These are phyloP conservation scores for Dysidea cf. avara DNA, from an alignment of 37 sponge, comb jelly and placozoan species.

Conservation along the genomic window DNA sequence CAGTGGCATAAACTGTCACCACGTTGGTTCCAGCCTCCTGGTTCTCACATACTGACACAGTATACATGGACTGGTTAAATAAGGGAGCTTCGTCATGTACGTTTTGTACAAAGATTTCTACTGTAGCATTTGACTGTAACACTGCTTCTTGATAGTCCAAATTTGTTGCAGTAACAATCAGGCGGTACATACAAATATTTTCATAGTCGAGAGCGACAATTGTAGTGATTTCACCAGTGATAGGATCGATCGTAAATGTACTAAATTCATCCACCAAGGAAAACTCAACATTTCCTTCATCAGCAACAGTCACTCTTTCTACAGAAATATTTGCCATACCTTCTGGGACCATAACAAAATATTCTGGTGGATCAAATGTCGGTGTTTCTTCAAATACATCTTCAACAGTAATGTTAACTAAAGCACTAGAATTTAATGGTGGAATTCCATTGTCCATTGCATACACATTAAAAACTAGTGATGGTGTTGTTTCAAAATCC, in stretches of 20 bases:
- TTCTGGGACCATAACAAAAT: slow-evolving; percentile 22
- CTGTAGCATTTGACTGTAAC: not conserved
- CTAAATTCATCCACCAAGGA: too few species aligned
- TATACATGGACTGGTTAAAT: slow-evolving; percentile 34
- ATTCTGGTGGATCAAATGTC: not conserved
- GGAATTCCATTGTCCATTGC: too few species aligned
- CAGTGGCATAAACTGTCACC: slow-evolving; percentile 43
- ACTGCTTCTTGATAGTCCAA: slow-evolving; percentile 7
- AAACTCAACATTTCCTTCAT: too few species aligned
- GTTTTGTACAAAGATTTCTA: too few species aligned
- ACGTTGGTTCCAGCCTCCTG: not conserved
- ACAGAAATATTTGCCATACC: too few species aligned
- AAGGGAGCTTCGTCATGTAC: too few species aligned
- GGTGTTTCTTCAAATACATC: slow-evolving; percentile 43
- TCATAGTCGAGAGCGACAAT: too few species aligned
- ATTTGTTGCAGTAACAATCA: slow-evolving; percentile 1
- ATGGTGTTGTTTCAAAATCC: slow-evolving; percentile 32
- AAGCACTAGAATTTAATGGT: slow-evolving; percentile 1
- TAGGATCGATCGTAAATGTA: too few species aligned
- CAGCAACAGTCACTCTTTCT: too few species aligned
- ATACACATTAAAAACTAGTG: too few species aligned
- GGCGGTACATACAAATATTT: too few species aligned
- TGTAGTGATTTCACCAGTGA: too few species aligned
- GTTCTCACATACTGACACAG: slow-evolving; percentile 22
- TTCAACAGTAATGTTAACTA: slow-evolving; percentile 1